These are phyloP conservation scores for Diachasma alloeum DNA, from an alignment of 1,140 invertebrate genomes.

Conservation along the genomic window DNA sequence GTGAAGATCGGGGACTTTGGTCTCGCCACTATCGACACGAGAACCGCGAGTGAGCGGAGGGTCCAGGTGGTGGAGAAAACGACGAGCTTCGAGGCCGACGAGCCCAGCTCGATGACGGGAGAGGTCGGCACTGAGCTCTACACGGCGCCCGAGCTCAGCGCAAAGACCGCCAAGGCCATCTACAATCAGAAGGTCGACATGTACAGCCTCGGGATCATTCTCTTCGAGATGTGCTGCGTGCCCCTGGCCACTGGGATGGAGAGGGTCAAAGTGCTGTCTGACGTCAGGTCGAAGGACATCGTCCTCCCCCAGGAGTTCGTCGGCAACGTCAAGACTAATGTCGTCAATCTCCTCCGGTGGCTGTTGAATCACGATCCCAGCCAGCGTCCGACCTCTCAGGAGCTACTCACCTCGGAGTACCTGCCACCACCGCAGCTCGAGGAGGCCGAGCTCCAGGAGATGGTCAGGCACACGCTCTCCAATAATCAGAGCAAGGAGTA, in stretches of 20 bases:
- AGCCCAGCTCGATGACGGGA: conserved; percentile 72
- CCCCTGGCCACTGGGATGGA: conserved; percentile 88
- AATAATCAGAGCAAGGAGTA: conserved; percentile 85
- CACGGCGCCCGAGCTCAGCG: conserved; percentile 87
- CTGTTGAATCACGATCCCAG: conserved; percentile 86
- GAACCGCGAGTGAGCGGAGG: conserved; percentile 54
- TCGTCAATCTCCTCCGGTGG: conserved; percentile 69
- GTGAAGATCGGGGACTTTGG: conserved; percentile 99
- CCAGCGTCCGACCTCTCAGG: conserved; percentile 81
- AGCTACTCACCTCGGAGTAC: conserved; percentile 82
- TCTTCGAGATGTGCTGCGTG: conserved; percentile 93
- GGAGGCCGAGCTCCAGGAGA: conserved; percentile 80
- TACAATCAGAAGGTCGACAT: conserved; percentile 97
- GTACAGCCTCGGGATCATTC: conserved; percentile 89
- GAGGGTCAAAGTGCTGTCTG: conserved; percentile 78
- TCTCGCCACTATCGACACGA: conserved; percentile 83
- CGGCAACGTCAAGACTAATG: conserved; percentile 57
- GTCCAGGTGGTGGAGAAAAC: conserved; percentile 45
- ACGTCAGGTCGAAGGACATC: conserved; percentile 74
- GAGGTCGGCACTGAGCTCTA: conserved; percentile 94
- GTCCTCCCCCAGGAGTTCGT: conserved; percentile 73
- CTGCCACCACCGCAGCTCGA: conserved; percentile 82
- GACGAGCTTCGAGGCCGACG: conserved; percentile 48
- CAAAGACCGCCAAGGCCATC: conserved; percentile 72
- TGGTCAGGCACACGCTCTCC: conserved; percentile 77